Evolutionary conservation across 2,888 invertebrate species (phyloP).

Genomic region (Diaperis boleti): DNA sequence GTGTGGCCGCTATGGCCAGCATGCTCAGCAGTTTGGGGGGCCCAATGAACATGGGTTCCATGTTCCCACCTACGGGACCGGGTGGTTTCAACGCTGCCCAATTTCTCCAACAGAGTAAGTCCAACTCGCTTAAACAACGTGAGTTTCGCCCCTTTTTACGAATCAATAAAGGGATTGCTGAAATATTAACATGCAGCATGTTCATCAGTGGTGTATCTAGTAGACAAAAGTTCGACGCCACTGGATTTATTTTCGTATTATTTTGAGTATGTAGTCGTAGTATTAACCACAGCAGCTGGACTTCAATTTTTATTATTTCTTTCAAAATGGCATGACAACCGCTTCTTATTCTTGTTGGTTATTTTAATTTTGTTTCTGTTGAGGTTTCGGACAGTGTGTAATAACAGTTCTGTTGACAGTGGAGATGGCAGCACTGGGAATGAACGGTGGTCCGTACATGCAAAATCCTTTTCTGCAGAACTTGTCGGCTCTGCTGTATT

Average conservation of each 20-base stretch:
- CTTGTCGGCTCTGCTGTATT: slow-evolving; percentile 60
- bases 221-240: neutral
- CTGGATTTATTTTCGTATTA: slow-evolving; percentile 21
- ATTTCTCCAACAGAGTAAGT: slow-evolving; percentile 89
- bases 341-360: slow-evolving; percentile 27
- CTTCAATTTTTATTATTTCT: slow-evolving; percentile 20
- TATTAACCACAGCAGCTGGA: slow-evolving; percentile 31
- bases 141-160: slow-evolving; percentile 45
- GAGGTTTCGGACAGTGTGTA: neutral
- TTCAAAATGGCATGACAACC: slow-evolving; percentile 15
- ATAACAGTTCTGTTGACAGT: slow-evolving; percentile 64
- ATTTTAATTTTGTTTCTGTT: slow-evolving; percentile 29
- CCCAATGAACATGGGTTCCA: slow-evolving; percentile 63
- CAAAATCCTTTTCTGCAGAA: slow-evolving; percentile 63
- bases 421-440: slow-evolving; percentile 74
- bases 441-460: slow-evolving; percentile 62
- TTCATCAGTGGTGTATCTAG: neutral
- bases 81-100: slow-evolving; percentile 78
- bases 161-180: slow-evolving; percentile 13
- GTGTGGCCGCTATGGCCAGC: slow-evolving; percentile 67
- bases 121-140: slow-evolving; percentile 44
- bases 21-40: slow-evolving; percentile 67
- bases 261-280: slow-evolving; percentile 34
- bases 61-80: slow-evolving; percentile 57
- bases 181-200: slow-evolving; percentile 26